These are phyloP conservation scores for Carposina sasakii DNA, from an alignment of 1,140 invertebrate species.

Conservation along the genomic window DNA sequence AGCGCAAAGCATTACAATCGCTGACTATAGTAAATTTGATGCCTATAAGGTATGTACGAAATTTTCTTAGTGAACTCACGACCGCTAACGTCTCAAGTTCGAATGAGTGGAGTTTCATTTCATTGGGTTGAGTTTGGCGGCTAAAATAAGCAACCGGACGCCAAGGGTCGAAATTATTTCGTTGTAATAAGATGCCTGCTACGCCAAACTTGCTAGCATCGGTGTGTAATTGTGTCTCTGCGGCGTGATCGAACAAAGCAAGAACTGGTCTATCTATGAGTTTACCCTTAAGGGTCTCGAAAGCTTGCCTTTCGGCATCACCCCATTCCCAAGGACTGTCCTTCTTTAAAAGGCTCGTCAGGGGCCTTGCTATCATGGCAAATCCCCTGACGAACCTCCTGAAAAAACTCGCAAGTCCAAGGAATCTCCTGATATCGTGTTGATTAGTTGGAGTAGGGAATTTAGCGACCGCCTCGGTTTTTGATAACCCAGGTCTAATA, in stretches of 20 bases:
- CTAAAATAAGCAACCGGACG: conserved; percentile 15
- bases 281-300: conserved; percentile 25
- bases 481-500: not conserved
- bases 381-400: conserved; percentile 28
- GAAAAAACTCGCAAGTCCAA: conserved; percentile 20
- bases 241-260: conserved; percentile 38
- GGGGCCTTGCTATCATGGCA: conserved; percentile 21
- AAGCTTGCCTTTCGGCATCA: conserved; percentile 12
- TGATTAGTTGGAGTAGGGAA: conserved; percentile 22
- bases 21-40: not conserved
- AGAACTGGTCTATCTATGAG: conserved; percentile 24
- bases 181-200: conserved; percentile 8
- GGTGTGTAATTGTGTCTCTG: conserved; percentile 13
- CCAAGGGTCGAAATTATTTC: conserved; percentile 23
- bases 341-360: conserved; percentile 34
- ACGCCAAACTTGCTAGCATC: conserved; percentile 4
- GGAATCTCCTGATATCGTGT: conserved; percentile 11
- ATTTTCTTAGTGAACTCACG: not conserved
- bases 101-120: not conserved
- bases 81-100: conserved; percentile 3
- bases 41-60: not conserved
- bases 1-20: conserved; percentile 6
- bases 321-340: conserved; percentile 30
- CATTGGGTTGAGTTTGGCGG: not conserved
- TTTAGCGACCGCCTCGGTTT: conserved; percentile 3